Evolutionary conservation across 2,797 vertebrate genomes (phyloP), one percentile per base, ranked within the genome.

Genomic region (Hypotaenidia okinawae): DNA sequence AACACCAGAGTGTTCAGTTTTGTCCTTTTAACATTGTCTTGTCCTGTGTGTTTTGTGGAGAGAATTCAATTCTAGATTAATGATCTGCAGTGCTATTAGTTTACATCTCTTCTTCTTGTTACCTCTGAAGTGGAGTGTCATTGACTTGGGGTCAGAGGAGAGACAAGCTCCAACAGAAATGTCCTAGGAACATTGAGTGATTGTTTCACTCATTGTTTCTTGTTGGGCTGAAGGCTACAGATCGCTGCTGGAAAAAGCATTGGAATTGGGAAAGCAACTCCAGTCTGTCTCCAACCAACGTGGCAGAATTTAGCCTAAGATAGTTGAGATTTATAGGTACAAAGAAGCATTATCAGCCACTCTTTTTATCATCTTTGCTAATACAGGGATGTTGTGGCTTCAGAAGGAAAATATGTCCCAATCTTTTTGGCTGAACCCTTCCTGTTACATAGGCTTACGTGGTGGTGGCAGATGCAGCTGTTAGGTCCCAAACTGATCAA

Each of bases 1-100:
- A 96, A 64, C 70, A 88, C 85, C 90, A 39, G 67, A 68, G 61
- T 9, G 33, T 74, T 94, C 62, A 62, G 49, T 92, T 66, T 41
- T 76, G 87, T 85, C 76, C 68, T 94, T 92, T 89, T 82, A 94
- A 80, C 70, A 61, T 88, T 68, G 10, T 54, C 74, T 59, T 58
- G 81, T 91, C 43, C 67, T 39, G 22, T 66, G 45, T 1, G 0
- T 72, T 89, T 80, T 27, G 30, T 58, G 85, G 62, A 4, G 9
- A 49, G 86, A 51, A 52, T 33, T 89, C 78, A 62, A 11, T 77
- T 89, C 64, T 2, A 6, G 61, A 72, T 90, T 93, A 95, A 93
- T 11, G 21, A 62, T 90, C 84, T 90, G 37, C 75, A 83, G 55
- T 93, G 66, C 45, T 80, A 25, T 62, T 77, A 89, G 67, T 84